Evolutionary conservation across 2,888 invertebrate species (phyloP).

Genomic region (Caenorhabditis uteleia): DNA sequence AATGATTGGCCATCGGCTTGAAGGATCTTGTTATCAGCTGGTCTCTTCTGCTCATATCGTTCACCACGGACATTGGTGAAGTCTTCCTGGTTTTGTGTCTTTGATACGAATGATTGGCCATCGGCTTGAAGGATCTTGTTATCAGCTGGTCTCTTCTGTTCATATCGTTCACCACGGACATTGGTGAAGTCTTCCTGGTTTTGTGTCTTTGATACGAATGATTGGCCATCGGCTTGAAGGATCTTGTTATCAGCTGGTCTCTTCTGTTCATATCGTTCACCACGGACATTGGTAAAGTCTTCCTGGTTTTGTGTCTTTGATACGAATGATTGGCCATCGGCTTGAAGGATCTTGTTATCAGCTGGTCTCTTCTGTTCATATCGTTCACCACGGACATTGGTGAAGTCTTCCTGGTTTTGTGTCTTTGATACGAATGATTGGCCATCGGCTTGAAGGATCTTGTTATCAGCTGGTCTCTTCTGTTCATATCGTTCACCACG

Average conservation of each 20-base stretch:
- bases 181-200: conserved; percentile 7
- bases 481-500: not conserved
- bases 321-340: conserved; percentile 1
- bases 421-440: not conserved
- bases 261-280: not conserved
- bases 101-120: not conserved
- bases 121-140: not conserved
- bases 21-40: not conserved
- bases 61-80: conserved; percentile 1
- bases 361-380: not conserved
- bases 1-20: conserved; percentile 1
- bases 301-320: conserved; percentile 4
- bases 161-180: conserved; percentile 4
- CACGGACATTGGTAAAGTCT: not conserved
- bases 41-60: not conserved
- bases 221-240: not conserved
- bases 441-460: not conserved
- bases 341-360: not conserved
- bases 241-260: conserved; percentile 1
- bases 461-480: not conserved
- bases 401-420: conserved; percentile 7
- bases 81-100: conserved; percentile 6
- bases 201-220: conserved; percentile 2
- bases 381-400: conserved; percentile 2
- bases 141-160: not conserved